phyloP scores from a whole-genome alignment of 2,888 invertebrate genomes.

The Ashinkailepas kermadecensis region DNA sequence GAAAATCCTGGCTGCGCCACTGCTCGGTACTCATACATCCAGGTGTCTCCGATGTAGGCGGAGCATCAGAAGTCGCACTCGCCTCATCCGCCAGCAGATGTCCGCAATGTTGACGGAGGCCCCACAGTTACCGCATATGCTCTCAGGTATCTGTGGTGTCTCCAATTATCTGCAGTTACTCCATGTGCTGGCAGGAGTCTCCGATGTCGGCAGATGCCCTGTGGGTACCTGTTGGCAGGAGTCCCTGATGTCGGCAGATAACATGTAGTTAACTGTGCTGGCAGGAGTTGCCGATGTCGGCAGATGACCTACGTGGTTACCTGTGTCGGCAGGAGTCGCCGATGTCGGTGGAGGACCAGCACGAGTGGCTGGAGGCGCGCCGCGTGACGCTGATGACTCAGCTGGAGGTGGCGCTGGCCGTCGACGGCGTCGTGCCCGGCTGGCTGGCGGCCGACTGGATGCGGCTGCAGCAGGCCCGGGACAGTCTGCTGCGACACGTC shows the following conservation, averaged over 20 bases:
- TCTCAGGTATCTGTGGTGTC: neutral
- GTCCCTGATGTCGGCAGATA: neutral
- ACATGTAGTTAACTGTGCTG: no score
- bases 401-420: slow-evolving; percentile 40
- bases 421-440: slow-evolving; percentile 44
- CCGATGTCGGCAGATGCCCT: no score
- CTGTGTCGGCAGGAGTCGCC: neutral
- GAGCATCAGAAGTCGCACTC: no score
- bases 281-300: no score
- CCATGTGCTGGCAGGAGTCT: neutral
- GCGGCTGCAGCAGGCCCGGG: neutral
- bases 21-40: no score
- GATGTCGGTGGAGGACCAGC: slow-evolving; percentile 15
- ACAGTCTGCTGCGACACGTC: neutral
- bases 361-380: slow-evolving; percentile 41
- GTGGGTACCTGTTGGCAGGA: neutral
- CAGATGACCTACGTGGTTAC: neutral
- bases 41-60: no score
- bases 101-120: no score
- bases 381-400: slow-evolving; percentile 39
- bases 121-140: neutral
- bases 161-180: neutral
- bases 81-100: no score
- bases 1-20: no score
- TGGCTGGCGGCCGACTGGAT: slow-evolving; percentile 37